Percentiles rank a stretch among this genome's conserved stretches.
Evolutionary conservation across 2,888 invertebrate species (phyloP).

Genomic region (Ophioninae sp.): DNA sequence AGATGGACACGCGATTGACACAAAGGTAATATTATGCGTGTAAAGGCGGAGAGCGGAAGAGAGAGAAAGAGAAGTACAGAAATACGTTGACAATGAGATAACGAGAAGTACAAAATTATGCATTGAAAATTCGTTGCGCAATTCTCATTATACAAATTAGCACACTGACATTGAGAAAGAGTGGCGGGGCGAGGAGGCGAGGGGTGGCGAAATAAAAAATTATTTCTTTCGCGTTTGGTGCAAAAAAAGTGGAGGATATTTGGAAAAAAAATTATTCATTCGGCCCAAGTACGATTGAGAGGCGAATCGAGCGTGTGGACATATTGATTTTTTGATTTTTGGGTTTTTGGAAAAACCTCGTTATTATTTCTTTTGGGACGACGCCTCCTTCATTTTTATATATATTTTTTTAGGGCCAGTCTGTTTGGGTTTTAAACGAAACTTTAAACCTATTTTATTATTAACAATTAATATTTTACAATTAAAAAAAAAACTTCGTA

Average conservation of each 20-base stretch:
- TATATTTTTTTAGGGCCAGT: neutral
- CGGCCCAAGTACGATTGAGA: no score
- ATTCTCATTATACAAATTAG: slow-evolving; percentile 53
- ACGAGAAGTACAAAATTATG: slow-evolving; percentile 27
- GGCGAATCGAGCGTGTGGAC: no score
- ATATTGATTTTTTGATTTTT: no score
- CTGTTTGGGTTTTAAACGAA: no score
- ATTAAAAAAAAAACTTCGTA: no score
- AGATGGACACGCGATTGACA: slow-evolving; percentile 40
- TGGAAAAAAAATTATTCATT: neutral
- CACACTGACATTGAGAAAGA: slow-evolving; percentile 52
- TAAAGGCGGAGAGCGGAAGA: slow-evolving; percentile 8
- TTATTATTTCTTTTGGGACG: slow-evolving; percentile 45
- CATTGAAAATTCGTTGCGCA: slow-evolving; percentile 51
- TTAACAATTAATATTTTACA: no score
- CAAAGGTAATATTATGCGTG: slow-evolving; percentile 10
- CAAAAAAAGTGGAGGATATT: no score
- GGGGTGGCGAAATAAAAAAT: slow-evolving; percentile 8
- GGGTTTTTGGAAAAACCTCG: no score
- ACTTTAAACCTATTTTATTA: no score
- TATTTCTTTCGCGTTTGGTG: slow-evolving; percentile 18
- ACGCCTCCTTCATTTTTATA: slow-evolving; percentile 45
- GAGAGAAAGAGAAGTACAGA: slow-evolving; percentile 21
- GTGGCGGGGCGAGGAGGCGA: neutral
- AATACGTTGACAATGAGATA: slow-evolving; percentile 12